phyloP scores from a whole-genome alignment of 2,797 vertebrate genomes.

The Acrocephalus scirpaceus region DNA sequence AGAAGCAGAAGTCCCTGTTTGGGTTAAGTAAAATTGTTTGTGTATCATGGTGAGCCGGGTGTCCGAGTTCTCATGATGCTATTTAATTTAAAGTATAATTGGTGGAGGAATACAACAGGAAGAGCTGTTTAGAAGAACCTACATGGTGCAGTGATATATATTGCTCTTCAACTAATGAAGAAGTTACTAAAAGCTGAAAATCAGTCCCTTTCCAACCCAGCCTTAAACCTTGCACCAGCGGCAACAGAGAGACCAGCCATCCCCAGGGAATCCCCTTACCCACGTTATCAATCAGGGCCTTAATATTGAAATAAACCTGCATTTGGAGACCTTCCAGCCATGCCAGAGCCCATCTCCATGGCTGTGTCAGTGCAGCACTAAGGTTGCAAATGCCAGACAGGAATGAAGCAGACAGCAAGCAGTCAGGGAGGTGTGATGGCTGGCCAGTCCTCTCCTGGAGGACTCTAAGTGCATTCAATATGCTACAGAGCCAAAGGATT shows the following conservation, averaged over 20 bases:
- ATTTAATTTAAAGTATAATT: background rate
- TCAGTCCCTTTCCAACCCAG: background rate
- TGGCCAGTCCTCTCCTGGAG: background rate
- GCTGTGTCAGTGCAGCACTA: background rate
- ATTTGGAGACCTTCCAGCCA: background rate
- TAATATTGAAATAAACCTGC: background rate
- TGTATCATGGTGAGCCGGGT: background rate
- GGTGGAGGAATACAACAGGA: background rate
- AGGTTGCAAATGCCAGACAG: fast-evolving
- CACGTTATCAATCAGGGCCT: background rate
- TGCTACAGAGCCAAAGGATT: background rate
- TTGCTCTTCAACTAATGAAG: background rate
- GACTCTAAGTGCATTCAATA: background rate
- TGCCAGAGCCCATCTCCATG: fast-evolving
- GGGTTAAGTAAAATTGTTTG: background rate
- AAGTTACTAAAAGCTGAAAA: background rate
- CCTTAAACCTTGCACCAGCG: background rate
- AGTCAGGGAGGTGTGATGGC: background rate
- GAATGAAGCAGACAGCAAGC: background rate
- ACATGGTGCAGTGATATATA: fast-evolving
- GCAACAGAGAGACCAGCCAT: background rate
- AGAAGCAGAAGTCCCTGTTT: background rate
- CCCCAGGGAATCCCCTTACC: background rate
- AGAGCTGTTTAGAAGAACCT: background rate
- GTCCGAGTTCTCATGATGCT: background rate